Base-by-base conservation (phyloP, 2,888 invertebrate species). In the Aproaerema taeniolella region DNA sequence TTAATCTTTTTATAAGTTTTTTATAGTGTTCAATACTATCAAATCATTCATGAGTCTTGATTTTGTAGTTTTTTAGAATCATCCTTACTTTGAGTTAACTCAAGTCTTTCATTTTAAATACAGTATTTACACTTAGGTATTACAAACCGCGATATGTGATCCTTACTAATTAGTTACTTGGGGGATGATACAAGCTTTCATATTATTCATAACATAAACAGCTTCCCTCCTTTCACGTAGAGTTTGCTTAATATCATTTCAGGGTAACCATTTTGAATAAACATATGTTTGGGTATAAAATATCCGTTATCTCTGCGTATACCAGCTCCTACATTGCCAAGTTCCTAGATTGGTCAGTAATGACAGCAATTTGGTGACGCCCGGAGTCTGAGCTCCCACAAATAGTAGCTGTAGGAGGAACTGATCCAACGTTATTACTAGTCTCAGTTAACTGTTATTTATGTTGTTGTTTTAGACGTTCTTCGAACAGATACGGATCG, bases 361-460 rank as follows among this genome's bases (percentile, higher is more conserved):
- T 69, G 59, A 58, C 56, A 57, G 67, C 61, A 59, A 65, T 68
- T 54, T 42, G 55, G 44, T 45, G 53, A 56, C 47, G 60, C 61
- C 59, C 48, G 50, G 34, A 60, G 58, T 49, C 54, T 54, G 47
- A 50, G 31, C 35, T 42, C 42, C 50, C 49, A 54, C 52, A 53
- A 53, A 50, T 52, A 41, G 47, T 49, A 47, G 47, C 50, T 43
- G 43, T 41, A 36, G 43, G 42, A 46, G 31, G 43, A 35, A 46
- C 44, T 29, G 56, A 50, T 46, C 57, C 56, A 61, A 62, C 60
- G 62, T 61, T 67, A 67, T 65, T 65, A 66, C 58, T 49, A 47
- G 56, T 55, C 54, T 43, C 43, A 45, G 52, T 53, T 60, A 64
- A 63, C 66, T 59, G 66, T 63, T 56, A 53, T 56, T 65, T 68